Base-by-base conservation (phyloP, 2,113 vertebrate genomes). In the Suncus etruscus region DNA sequence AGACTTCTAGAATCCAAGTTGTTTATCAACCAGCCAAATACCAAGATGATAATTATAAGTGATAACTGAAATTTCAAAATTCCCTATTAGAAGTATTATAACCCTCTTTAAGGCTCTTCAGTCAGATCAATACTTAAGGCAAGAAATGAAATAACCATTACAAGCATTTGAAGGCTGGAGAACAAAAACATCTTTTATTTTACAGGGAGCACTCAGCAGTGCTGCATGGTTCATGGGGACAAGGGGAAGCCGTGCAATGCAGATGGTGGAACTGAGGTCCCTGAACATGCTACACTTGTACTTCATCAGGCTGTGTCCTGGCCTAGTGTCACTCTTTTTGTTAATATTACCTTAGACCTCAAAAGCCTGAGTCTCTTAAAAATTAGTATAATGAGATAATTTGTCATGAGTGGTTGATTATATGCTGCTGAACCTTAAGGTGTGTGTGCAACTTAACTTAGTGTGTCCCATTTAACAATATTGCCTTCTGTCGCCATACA, bases 381-480 rank as follows among this genome's bases (percentile, higher is more conserved):
- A 69, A 27, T 84, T 81, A 83, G 11, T 94, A 61, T 87, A 50
- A 69, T 83, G 61, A 79, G 63, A 70, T 81, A 72, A 85, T 80
- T 80, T 85, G 31, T 39, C 39, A 39, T 39, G 32, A 70, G 29
- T 81, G 45, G 12, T 29, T 72, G 11, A 27, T 2, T 88, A 27
- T 58, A 20, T 58, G 15, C 50, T 84, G 29, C 58, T 87, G 2
- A 39, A 11, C 90, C 50, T n/a, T 63, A 50, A n/a, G 9, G 3
- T 87, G 83, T 24, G 25, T 50, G 16, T 73, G 31, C 31, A n/a
- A 20, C 50, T 90, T 74, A 73, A 11, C 80, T 90, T 39, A 39
- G 39, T 39, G 39, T 93, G 12, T 54, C 54, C 87, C n/a, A 54
- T 66, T 81, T 58, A 39, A 82, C 66, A 83, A 24, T 47, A 51